A percentile compares a stretch with the other conserved stretches of the same genome.
These are phyloP conservation scores for Montipora efflorescens DNA, from an alignment of 64 coral and sea anemone species.

Conservation along the genomic window DNA sequence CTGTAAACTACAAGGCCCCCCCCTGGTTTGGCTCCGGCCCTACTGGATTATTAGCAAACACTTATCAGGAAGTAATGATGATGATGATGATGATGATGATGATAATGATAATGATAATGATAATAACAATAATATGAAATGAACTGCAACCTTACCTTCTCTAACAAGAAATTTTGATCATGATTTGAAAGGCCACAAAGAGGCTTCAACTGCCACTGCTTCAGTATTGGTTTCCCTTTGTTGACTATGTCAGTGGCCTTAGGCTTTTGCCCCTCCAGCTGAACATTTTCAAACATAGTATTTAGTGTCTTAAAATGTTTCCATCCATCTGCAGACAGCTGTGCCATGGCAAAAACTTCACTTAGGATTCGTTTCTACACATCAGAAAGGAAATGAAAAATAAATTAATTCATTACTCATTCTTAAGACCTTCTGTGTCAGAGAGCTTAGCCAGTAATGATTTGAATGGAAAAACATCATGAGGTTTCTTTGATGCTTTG, in stretches of 20 bases:
- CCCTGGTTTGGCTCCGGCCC: too few species aligned
- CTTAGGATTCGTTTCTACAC: conserved; percentile 35
- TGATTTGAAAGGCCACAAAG: neutral
- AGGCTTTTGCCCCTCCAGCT: conserved; percentile 42
- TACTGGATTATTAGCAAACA: neutral
- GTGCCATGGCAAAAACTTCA: conserved; percentile 42
- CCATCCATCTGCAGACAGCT: conserved; percentile 28
- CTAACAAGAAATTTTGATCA: conserved; percentile 22
- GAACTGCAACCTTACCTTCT: conserved; percentile 24
- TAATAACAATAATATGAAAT: too few species aligned
- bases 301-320: neutral
- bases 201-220: conserved; percentile 43
- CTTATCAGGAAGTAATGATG: neutral
- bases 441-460: too few species aligned
- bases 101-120: neutral
- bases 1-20: too few species aligned
- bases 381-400: too few species aligned
- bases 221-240: conserved; percentile 44
- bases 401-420: too few species aligned
- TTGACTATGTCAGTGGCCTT: conserved; percentile 34
- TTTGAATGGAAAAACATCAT: too few species aligned
- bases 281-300: conserved; percentile 5
- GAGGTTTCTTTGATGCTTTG: too few species aligned
- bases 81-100: too few species aligned
- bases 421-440: too few species aligned